Evolutionary conservation across 2,888 invertebrate genomes (phyloP).

Genomic region (Temnothorax rugatulus): DNA sequence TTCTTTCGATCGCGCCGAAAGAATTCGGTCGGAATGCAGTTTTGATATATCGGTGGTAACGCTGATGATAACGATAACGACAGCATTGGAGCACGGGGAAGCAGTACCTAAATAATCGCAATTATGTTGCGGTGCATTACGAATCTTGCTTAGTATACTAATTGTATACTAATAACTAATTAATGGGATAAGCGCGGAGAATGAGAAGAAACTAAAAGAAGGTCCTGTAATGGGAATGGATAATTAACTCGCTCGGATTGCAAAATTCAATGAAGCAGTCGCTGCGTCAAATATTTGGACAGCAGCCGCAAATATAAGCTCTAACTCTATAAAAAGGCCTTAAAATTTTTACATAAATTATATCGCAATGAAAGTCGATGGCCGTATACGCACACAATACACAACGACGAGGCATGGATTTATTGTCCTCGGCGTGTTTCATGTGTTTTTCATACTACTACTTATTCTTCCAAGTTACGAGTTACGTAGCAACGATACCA

Average conservation of each 20-base stretch:
- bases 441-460: not conserved
- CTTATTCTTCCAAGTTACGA: not conserved
- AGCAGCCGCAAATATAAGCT: not conserved
- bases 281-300: conserved; percentile 5
- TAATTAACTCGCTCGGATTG: conserved; percentile 1
- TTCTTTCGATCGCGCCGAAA: not conserved
- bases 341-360: conserved; percentile 30
- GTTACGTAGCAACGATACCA: not conserved
- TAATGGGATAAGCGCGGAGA: not conserved
- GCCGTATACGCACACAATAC: too few species aligned
- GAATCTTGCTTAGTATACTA: not conserved
- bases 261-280: conserved; percentile 26
- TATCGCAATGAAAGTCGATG: not conserved
- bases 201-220: not conserved
- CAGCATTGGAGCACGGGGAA: not conserved
- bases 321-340: not conserved
- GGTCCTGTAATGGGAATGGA: not conserved
- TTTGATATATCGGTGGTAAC: not conserved
- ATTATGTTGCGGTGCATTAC: not conserved
- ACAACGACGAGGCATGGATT: not conserved
- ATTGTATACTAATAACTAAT: not conserved
- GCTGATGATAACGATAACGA: not conserved
- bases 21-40: conserved; percentile 12
- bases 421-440: not conserved
- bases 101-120: not conserved